Evolutionary conservation across 2,888 invertebrate species (phyloP).

Genomic region (Oscheius sp.): DNA sequence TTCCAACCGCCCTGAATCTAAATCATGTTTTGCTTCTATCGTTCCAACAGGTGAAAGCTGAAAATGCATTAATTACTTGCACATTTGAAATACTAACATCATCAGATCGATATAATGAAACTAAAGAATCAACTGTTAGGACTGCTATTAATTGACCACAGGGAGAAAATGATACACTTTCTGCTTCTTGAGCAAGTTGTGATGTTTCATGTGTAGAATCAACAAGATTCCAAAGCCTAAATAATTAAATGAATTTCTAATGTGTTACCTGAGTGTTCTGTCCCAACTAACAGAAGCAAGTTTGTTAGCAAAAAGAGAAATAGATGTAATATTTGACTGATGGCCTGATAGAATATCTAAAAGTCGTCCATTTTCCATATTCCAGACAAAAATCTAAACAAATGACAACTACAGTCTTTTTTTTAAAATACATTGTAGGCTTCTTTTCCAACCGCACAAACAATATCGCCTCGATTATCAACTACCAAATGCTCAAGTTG

Average conservation of each 20-base stretch:
- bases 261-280: constrained; percentile 72
- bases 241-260: background rate
- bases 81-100: constrained; percentile 29
- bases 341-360: constrained; percentile 90
- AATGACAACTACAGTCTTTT: background rate
- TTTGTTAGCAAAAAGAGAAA: constrained; percentile 80
- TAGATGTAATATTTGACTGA: constrained; percentile 85
- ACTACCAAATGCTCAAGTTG: constrained; percentile 90
- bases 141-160: constrained; percentile 92
- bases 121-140: constrained; percentile 86
- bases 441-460: constrained; percentile 93
- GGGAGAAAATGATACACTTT: constrained; percentile 86
- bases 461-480: constrained; percentile 85
- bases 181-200: constrained; percentile 73
- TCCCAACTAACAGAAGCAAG: constrained; percentile 89
- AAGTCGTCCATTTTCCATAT: constrained; percentile 87
- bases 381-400: constrained; percentile 90
- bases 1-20: constrained; percentile 84
- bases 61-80: background rate
- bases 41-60: constrained; percentile 74
- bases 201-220: constrained; percentile 43
- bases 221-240: constrained; percentile 49
- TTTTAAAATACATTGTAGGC: constrained; percentile 77
- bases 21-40: constrained; percentile 88
- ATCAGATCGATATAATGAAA: constrained; percentile 81